These are phyloP conservation scores for Cinara cedri DNA, from an alignment of 2,888 invertebrate genomes.

Conservation along the genomic window DNA sequence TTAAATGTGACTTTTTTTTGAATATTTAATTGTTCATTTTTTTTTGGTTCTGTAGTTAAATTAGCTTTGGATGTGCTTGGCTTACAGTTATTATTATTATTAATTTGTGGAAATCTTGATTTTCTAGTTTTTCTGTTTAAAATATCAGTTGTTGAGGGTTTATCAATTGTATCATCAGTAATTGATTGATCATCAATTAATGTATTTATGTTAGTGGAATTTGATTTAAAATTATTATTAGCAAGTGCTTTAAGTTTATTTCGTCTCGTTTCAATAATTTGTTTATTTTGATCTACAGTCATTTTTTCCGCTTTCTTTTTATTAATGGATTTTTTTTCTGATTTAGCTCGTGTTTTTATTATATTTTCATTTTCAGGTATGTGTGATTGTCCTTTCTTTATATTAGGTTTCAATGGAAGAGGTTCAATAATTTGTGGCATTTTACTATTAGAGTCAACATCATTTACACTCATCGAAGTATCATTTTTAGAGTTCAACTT, in stretches of 20 bases:
- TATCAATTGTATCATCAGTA: background rate
- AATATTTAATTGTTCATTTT: background rate
- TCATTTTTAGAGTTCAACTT: constrained; percentile 1
- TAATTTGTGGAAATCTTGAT: constrained; percentile 21
- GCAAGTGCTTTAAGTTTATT: constrained; percentile 9
- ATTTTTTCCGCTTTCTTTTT: constrained; percentile 31
- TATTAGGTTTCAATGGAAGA: constrained; percentile 16
- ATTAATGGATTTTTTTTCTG: constrained; percentile 1
- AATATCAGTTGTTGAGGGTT: constrained; percentile 14
- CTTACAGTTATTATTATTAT: background rate
- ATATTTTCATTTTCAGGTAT: constrained; percentile 29
- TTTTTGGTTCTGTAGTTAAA: background rate
- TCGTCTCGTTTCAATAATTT: constrained; percentile 35
- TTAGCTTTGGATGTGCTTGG: constrained; percentile 35
- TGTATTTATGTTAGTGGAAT: background rate
- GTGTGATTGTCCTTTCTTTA: background rate
- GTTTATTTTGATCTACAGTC: constrained; percentile 42
- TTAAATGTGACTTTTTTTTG: constrained; percentile 16
- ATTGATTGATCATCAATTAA: background rate
- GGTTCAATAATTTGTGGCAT: constrained; percentile 34
- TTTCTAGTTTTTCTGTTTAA: constrained; percentile 37
- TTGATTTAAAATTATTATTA: background rate
- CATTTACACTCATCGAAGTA: background rate
- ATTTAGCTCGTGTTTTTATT: constrained; percentile 41
- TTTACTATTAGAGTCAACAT: constrained; percentile 17